phyloP scores from a whole-genome alignment of 2,797 vertebrate genomes.

The Columba guinea region DNA sequence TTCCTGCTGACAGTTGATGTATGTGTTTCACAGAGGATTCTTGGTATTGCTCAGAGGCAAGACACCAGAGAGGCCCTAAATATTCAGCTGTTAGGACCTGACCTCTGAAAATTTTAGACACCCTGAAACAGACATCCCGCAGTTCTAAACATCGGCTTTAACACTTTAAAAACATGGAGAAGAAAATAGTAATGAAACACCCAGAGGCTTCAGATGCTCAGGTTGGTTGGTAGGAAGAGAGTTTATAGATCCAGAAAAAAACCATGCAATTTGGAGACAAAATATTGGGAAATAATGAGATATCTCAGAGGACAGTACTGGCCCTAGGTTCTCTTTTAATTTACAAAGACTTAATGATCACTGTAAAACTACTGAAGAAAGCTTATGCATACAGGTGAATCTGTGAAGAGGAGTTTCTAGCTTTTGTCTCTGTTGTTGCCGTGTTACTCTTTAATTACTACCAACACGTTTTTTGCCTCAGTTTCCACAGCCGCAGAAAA shows the following conservation, averaged over 20 bases:
- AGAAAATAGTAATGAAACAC: neutral
- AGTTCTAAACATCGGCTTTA: accelerated
- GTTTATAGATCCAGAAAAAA: neutral
- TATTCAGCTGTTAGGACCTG: neutral
- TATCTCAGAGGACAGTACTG: accelerated
- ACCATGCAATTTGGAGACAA: neutral
- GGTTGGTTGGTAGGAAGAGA: neutral
- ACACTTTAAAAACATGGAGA: neutral
- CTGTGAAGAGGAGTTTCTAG: neutral
- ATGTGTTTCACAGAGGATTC: neutral
- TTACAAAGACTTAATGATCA: neutral
- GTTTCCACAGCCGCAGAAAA: neutral
- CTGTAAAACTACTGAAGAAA: neutral
- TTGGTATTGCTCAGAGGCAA: neutral
- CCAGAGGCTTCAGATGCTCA: neutral
- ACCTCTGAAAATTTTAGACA: neutral
- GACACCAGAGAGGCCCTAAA: neutral
- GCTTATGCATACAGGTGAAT: neutral
- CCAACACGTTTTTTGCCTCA: neutral
- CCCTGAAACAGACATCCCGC: accelerated
- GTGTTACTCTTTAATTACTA: neutral
- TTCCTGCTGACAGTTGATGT: neutral
- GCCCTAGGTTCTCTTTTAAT: accelerated
- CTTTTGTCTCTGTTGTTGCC: neutral
- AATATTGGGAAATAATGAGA: neutral